Conservation (phyloP, 1,140 invertebrate species). For the Pseudomyrmex dendroicus region DNA sequence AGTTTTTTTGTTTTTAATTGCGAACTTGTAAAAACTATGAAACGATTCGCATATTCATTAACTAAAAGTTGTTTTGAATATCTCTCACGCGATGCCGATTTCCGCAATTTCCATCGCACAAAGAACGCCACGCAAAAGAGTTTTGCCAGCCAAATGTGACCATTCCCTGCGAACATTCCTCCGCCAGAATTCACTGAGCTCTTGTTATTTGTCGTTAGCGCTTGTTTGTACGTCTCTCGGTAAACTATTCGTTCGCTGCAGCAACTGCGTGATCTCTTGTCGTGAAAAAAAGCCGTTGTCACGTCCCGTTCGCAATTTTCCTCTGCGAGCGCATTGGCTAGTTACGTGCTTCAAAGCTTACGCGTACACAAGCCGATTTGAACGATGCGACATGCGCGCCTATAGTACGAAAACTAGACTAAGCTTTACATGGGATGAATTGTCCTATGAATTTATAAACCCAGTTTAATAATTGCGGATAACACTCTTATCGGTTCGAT, state of each 20-base stretch:
- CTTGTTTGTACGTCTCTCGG: constrained; percentile 61
- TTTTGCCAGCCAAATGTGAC: constrained; percentile 40
- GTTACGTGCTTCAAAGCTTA: constrained; percentile 61
- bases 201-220: constrained; percentile 70
- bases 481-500: constrained; percentile 14
- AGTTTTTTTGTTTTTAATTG: background rate
- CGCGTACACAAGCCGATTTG: constrained; percentile 15
- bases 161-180: background rate
- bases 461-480: constrained; percentile 33
- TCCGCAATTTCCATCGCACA: background rate
- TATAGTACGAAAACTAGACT: background rate
- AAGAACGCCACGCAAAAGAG: constrained; percentile 25
- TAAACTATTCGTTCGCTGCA: constrained; percentile 46
- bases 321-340: constrained; percentile 37
- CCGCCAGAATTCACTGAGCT: constrained; percentile 39
- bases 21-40: background rate
- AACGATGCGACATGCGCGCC: constrained; percentile 26
- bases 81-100: constrained; percentile 1
- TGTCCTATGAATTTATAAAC: constrained; percentile 45
- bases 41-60: background rate
- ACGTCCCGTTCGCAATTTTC: constrained; percentile 58
- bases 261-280: constrained; percentile 48
- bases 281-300: constrained; percentile 55
- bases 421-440: constrained; percentile 43
- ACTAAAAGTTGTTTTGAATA: background rate